These are phyloP conservation scores for Lucilia sericata DNA, from an alignment of 1,140 invertebrate genomes.

Conservation along the genomic window DNA sequence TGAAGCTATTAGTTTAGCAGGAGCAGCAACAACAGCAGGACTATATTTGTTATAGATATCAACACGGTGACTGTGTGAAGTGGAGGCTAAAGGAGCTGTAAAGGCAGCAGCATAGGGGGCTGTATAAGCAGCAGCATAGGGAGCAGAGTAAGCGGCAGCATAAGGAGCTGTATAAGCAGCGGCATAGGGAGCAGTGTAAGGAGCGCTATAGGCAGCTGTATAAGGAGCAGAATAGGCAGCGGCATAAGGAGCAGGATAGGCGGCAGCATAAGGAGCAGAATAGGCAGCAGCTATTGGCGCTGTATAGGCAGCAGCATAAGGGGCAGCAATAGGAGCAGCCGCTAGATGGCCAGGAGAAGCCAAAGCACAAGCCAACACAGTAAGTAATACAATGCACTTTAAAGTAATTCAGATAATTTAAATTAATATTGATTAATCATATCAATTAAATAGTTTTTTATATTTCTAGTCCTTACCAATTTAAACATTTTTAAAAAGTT, in stretches of 20 bases:
- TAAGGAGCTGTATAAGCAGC: conserved; percentile 20
- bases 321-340: conserved; percentile 30
- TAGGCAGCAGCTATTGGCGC: background rate
- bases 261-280: background rate
- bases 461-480: conserved; percentile 8
- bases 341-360: conserved; percentile 25
- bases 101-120: conserved; percentile 37
- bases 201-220: conserved; percentile 2
- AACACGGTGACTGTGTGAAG: background rate
- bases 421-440: background rate
- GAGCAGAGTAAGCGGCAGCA: conserved; percentile 9
- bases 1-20: conserved; percentile 27
- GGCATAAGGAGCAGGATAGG: conserved; percentile 35
- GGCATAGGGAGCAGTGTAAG: background rate
- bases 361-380: conserved; percentile 15
- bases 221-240: conserved; percentile 18
- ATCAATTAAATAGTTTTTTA: background rate
- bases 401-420: too few relatives aligned
- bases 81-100: conserved; percentile 20
- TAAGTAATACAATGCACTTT: conserved; percentile 28
- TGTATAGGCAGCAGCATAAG: background rate
- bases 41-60: conserved; percentile 21
- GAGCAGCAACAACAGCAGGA: conserved; percentile 4
- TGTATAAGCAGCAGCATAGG: conserved; percentile 30
- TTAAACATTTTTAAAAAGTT: conserved; percentile 9